Evolutionary conservation across 2,888 invertebrate genomes (phyloP).

Genomic region (Alentia gelatinosa): DNA sequence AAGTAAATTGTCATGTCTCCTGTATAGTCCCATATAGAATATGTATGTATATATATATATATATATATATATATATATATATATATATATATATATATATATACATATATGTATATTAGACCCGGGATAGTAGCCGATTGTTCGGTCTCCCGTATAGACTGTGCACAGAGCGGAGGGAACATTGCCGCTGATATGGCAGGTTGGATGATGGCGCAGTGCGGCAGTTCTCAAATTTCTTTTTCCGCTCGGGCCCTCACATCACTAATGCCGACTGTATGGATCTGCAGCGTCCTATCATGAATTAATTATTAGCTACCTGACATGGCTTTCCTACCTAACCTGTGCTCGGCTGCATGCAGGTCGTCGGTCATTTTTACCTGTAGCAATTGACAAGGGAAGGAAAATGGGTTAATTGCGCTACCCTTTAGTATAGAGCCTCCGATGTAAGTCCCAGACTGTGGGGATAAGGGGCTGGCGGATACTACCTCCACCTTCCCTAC

Average conservation of each 20-base stretch:
- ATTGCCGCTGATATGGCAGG: neutral
- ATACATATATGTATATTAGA: no score
- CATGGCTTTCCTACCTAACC: neutral
- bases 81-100: no score
- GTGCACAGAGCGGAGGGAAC: neutral
- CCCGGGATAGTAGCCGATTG: no score
- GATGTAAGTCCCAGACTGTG: neutral
- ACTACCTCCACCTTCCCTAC: no score
- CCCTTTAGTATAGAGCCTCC: neutral
- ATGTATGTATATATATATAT: no score
- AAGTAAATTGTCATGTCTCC: no score
- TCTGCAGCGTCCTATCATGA: neutral
- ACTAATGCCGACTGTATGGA: neutral
- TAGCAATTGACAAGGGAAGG: neutral
- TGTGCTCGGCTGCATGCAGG: neutral
- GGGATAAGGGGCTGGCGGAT: neutral
- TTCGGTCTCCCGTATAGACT: no score
- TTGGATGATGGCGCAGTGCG: neutral
- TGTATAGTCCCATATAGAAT: no score
- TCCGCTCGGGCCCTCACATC: neutral
- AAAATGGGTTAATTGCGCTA: neutral
- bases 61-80: no score
- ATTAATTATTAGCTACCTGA: neutral
- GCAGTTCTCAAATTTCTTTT: neutral
- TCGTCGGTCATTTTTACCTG: neutral